Percentiles rank a stretch among this genome's conserved stretches.
phyloP scores from a whole-genome alignment of 2,888 invertebrate species.

The Lithodes maja region DNA sequence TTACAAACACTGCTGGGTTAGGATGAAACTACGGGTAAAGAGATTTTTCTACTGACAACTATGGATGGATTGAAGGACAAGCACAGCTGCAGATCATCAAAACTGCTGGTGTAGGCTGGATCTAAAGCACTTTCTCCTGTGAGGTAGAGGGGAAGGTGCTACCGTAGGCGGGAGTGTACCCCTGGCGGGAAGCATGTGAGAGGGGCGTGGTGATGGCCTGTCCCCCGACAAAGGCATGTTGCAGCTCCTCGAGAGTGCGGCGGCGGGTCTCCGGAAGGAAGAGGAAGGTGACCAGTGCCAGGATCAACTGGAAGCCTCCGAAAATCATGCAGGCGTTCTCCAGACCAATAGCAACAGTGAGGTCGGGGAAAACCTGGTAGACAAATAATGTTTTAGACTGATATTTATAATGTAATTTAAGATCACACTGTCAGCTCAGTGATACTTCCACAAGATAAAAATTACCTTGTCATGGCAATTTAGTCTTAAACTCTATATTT shows the following conservation, averaged over 20 bases:
- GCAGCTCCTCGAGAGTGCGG: conserved; percentile 67
- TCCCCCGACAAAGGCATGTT: conserved; percentile 65
- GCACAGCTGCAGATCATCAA: too few relatives aligned
- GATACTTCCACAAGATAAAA: too few relatives aligned
- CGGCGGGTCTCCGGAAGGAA: conserved; percentile 66
- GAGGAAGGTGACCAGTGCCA: conserved; percentile 59
- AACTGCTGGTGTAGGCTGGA: too few relatives aligned
- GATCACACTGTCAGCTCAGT: too few relatives aligned
- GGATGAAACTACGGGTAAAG: too few relatives aligned
- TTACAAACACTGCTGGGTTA: too few relatives aligned
- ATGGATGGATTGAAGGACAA: too few relatives aligned
- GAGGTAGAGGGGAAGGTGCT: conserved; percentile 64
- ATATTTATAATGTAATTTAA: too few relatives aligned
- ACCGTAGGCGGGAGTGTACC: conserved; percentile 68
- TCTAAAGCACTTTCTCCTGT: conserved; percentile 39
- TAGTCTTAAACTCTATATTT: too few relatives aligned
- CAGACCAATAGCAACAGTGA: conserved; percentile 51
- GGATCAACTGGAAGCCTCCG: conserved; percentile 44
- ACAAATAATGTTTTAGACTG: background rate
- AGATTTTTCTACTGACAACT: too few relatives aligned
- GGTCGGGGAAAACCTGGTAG: conserved; percentile 57
- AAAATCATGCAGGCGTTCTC: conserved; percentile 57
- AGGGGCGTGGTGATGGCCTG: conserved; percentile 51
- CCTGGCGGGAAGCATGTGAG: conserved; percentile 49
- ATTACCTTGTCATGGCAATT: too few relatives aligned